Base-by-base conservation (phyloP, 2,888 invertebrate genomes). In the Machimus atricapillus region DNA sequence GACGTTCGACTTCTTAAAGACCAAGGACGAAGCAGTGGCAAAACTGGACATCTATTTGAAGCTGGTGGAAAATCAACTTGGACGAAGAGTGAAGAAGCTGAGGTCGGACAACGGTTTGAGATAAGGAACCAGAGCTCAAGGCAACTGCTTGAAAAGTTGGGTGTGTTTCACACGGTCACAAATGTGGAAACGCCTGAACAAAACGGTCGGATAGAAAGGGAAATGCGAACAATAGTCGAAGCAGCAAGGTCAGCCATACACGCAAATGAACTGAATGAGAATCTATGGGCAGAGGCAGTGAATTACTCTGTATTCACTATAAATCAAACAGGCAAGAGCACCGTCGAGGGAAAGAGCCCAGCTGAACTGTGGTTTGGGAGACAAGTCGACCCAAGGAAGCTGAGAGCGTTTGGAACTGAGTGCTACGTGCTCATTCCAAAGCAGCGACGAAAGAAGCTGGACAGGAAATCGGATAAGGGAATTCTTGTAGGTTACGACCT, bases 281-380 rank as follows among this genome's bases (percentile, higher is more conserved):
- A 89, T n/a, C 88, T 91, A 8, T 92, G 91, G 92, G 91, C 91
- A 5, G 92, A 92, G 89, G 92, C 92, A 3, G 90, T 91, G 0
- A 89, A 90, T 7, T 73, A 73, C 73, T 19, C 73, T 23, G 73
- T 73, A 23, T 73, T 73, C 31, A 73, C 73, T 0, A 73, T 31
- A 37, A 77, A 77, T 77, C 37, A 77, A 37, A 77, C 77, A 37
- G 37, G 73, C 73, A 73, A 19, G 12, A 73, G 73, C 7, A 90
- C 90, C 85, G 91, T 88, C 5, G 85, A 88, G 23, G 81, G 87
- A n/a, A 90, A 89, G 87, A 89, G 90, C 78, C 90, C 91, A 40
- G 90, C 88, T 88, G 90, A 91, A 78, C 77, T 90, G n/a, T 43
- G 43, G 43, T 90, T 66, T 73, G 73, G 31, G 6, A 19, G 73